Percentiles rank a stretch among this genome's conserved stretches.
Evolutionary conservation across 2,888 invertebrate species (phyloP).

Genomic region (Mythimna impura): DNA sequence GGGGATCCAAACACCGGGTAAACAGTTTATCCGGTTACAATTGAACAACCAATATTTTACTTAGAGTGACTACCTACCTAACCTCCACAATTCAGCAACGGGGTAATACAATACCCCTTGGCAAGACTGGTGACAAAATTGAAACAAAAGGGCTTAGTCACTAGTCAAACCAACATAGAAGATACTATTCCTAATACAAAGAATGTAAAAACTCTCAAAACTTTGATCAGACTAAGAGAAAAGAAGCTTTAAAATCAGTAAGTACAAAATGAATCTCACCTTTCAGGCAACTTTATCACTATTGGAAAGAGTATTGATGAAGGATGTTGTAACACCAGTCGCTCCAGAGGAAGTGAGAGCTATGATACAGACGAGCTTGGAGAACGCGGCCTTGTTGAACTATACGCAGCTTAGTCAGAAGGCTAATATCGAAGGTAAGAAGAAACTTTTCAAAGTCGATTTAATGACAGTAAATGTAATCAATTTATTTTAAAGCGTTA

Average conservation of each 20-base stretch:
- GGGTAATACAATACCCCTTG: not conserved
- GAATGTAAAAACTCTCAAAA: not conserved
- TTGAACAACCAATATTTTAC: too few species aligned
- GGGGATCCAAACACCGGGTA: too few species aligned
- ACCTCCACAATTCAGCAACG: too few species aligned
- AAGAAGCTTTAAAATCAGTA: not conserved
- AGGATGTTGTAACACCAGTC: conserved; percentile 99
- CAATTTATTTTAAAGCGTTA: too few species aligned
- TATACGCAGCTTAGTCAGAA: conserved; percentile 98
- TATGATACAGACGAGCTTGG: conserved; percentile 99
- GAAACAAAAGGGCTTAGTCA: not conserved
- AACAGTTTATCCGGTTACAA: too few species aligned
- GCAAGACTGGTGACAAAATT: not conserved
- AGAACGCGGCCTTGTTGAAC: conserved; percentile 99
- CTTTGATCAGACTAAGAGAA: not conserved
- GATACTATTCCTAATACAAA: not conserved
- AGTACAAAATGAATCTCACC: not conserved
- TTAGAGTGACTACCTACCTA: too few species aligned
- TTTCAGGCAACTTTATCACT: conserved; percentile 96
- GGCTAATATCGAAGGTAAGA: conserved; percentile 98
- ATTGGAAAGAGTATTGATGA: conserved; percentile 99
- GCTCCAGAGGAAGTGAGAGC: conserved; percentile 98
- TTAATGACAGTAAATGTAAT: too few species aligned
- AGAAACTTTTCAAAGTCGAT: not conserved
- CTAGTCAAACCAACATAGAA: not conserved